A percentile compares a stretch with the other conserved stretches of the same genome.
These are phyloP conservation scores for Drosophila parthenogenetica DNA, from an alignment of 2,888 invertebrate genomes.

Conservation along the genomic window DNA sequence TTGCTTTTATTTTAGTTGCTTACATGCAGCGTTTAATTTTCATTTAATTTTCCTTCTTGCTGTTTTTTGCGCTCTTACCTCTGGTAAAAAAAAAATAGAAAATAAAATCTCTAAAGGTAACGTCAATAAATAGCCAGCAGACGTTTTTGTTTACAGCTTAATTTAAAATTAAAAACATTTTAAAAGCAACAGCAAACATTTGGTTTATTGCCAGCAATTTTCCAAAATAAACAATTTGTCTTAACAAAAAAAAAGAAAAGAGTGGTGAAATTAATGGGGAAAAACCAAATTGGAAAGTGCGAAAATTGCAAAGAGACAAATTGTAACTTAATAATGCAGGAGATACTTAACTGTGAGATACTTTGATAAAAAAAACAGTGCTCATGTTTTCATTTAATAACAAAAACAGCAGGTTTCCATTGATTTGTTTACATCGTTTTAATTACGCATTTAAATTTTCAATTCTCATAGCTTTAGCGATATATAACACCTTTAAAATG, in stretches of 20 bases:
- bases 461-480: background rate
- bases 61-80: slow-evolving; percentile 29
- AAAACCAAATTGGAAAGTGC: slow-evolving; percentile 36
- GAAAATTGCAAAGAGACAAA: slow-evolving; percentile 29
- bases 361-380: background rate
- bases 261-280: slow-evolving; percentile 43
- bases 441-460: slow-evolving; percentile 6
- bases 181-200: slow-evolving; percentile 45
- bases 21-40: slow-evolving; percentile 51
- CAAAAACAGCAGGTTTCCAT: too few species aligned
- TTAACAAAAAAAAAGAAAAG: slow-evolving; percentile 37
- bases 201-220: slow-evolving; percentile 56
- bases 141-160: slow-evolving; percentile 64
- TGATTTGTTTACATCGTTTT: background rate
- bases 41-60: slow-evolving; percentile 39
- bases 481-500: slow-evolving; percentile 27
- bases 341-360: slow-evolving; percentile 16
- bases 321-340: slow-evolving; percentile 21
- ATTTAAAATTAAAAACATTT: slow-evolving; percentile 72
- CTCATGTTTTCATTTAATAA: too few species aligned
- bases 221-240: slow-evolving; percentile 63
- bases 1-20: slow-evolving; percentile 53
- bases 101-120: slow-evolving; percentile 50
- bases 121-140: slow-evolving; percentile 57
- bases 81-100: background rate